Conservation (phyloP, 2,113 vertebrate species). For the Seriola rivoliana region DNA sequence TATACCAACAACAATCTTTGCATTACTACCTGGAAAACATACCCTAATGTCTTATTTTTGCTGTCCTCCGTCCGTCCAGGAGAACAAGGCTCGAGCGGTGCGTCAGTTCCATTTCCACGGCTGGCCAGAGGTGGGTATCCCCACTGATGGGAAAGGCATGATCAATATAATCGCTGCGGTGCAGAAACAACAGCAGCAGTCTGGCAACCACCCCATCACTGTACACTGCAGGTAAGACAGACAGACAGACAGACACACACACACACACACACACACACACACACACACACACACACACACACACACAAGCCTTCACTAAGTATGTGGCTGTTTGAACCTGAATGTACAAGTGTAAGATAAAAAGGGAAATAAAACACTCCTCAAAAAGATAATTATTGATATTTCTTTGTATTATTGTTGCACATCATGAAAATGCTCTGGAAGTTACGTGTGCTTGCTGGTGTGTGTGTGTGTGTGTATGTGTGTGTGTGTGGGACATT, state of each 20-base stretch:
- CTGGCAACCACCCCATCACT: constrained; percentile 98
- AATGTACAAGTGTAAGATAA: too few species aligned
- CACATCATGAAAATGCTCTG: constrained; percentile 1
- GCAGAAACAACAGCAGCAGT: constrained; percentile 99
- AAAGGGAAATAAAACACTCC: neutral
- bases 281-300: neutral
- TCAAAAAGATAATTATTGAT: neutral
- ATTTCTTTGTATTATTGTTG: neutral
- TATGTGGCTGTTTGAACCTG: neutral
- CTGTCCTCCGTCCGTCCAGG: constrained; percentile 80
- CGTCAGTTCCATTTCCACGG: constrained; percentile 98
- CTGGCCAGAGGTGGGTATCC: constrained; percentile 98
- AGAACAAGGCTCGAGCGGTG: constrained; percentile 95
- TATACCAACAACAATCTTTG: neutral
- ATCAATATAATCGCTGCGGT: constrained; percentile 98
- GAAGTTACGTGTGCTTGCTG: neutral
- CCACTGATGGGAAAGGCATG: constrained; percentile 96
- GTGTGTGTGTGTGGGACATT: constrained; percentile 28
- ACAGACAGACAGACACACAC: too few species aligned
- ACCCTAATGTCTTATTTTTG: neutral
- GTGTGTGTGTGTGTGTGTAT: constrained; percentile 12
- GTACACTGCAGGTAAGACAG: constrained; percentile 95
- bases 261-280: neutral
- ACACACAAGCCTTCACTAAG: neutral
- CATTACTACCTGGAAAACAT: neutral